Conservation (phyloP, 2,888 invertebrate genomes). For the Lagria hirta region DNA sequence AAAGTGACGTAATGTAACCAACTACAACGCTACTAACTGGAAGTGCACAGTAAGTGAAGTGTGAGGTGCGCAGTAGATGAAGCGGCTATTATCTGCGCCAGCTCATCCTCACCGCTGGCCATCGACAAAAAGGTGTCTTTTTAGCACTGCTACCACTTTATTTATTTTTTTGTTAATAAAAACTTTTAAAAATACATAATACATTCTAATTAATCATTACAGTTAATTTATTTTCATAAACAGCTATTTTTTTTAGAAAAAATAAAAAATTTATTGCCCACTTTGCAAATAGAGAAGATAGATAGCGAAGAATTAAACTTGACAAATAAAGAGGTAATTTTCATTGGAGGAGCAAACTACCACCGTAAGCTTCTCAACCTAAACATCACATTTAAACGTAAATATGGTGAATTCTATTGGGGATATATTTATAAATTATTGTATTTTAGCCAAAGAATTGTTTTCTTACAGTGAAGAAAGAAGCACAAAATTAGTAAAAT, state of each 20-base stretch:
- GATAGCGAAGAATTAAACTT: slow-evolving; percentile 6
- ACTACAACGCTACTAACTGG: too few relatives aligned
- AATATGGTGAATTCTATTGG: too few relatives aligned
- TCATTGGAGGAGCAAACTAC: slow-evolving; percentile 17
- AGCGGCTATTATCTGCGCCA: too few relatives aligned
- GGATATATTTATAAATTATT: slow-evolving; percentile 15
- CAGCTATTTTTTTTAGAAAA: slow-evolving; percentile 11
- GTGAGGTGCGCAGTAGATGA: too few relatives aligned
- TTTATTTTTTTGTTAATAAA: too few relatives aligned
- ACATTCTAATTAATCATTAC: too few relatives aligned
- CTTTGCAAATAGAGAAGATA: slow-evolving; percentile 2
- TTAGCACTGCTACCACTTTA: too few relatives aligned
- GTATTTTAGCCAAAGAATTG: slow-evolving; percentile 12
- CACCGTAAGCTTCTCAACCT: slow-evolving; percentile 19
- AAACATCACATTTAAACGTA: slow-evolving; percentile 21
- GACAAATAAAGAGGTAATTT: slow-evolving; percentile 8
- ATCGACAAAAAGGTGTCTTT: too few relatives aligned
- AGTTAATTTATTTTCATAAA: slow-evolving; percentile 21
- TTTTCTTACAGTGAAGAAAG: slow-evolving; percentile 57
- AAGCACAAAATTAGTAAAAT: slow-evolving; percentile 53
- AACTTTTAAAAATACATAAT: too few relatives aligned
- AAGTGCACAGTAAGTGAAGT: too few relatives aligned
- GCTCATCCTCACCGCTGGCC: too few relatives aligned
- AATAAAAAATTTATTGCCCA: background rate
- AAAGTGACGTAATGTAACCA: slow-evolving; percentile 15